phyloP scores from a whole-genome alignment of 2,113 vertebrate species.

The Ivindomyrus marchei region DNA sequence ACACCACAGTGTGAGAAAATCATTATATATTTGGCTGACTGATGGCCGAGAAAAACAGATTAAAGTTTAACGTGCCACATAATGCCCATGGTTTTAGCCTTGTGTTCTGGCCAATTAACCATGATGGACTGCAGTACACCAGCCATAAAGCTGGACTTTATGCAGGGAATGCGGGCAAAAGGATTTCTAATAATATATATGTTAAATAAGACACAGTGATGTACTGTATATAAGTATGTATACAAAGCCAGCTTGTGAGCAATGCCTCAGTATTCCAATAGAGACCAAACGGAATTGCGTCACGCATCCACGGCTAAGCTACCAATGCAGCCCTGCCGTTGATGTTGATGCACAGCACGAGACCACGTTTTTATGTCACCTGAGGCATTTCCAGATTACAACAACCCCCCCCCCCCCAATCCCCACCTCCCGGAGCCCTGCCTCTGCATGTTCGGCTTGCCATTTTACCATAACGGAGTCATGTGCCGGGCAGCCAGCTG shows the following conservation, averaged over 20 bases:
- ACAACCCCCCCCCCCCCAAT: background rate
- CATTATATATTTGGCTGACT: conserved; percentile 12
- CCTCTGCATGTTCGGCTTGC: background rate
- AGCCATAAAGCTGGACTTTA: background rate
- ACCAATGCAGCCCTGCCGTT: background rate
- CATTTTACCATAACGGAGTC: background rate
- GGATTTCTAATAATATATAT: background rate
- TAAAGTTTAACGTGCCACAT: conserved; percentile 7
- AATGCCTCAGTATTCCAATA: background rate
- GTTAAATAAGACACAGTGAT: background rate
- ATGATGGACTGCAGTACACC: background rate
- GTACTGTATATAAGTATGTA: background rate
- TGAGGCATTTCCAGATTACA: background rate
- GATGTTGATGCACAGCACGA: background rate
- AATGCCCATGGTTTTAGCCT: background rate
- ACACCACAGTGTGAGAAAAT: background rate
- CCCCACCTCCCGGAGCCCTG: background rate
- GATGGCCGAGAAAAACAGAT: conserved; percentile 11
- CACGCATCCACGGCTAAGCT: background rate
- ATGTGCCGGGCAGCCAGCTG: background rate
- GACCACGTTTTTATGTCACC: background rate
- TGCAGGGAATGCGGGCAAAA: background rate
- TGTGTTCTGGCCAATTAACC: background rate
- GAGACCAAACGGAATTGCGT: background rate
- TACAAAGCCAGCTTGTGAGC: background rate